Conservation (phyloP, 2,113 vertebrate species). For the Silurus meridionalis region DNA sequence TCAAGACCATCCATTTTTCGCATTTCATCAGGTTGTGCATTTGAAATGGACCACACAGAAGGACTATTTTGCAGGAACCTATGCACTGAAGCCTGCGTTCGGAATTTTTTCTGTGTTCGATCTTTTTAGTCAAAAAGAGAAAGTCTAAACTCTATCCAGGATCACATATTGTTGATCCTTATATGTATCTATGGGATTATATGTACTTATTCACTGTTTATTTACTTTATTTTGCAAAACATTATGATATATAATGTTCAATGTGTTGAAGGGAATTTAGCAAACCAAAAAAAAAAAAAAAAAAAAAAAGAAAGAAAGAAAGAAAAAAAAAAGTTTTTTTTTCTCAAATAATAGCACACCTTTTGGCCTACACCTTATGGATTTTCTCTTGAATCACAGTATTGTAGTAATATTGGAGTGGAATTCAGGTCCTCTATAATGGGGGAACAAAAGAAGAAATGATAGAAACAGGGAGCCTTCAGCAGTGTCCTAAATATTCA, state of each 20-base stretch:
- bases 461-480: conserved; percentile 58
- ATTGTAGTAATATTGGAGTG: conserved; percentile 57
- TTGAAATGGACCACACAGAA: conserved; percentile 59
- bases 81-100: conserved; percentile 78
- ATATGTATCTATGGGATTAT: conserved; percentile 70
- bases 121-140: conserved; percentile 63
- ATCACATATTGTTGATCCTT: conserved; percentile 75
- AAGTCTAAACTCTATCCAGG: conserved; percentile 59
- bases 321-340: conserved; percentile 49
- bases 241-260: conserved; percentile 31
- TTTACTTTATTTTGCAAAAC: conserved; percentile 61
- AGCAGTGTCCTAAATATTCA: conserved; percentile 69
- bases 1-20: conserved; percentile 63
- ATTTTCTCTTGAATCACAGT: conserved; percentile 50
- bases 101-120: conserved; percentile 55
- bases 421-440: conserved; percentile 54
- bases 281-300: conserved; percentile 66
- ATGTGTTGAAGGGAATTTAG: conserved; percentile 65
- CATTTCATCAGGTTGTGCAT: conserved; percentile 60
- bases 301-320: too few relatives aligned
- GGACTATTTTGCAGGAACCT: conserved; percentile 73
- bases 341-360: conserved; percentile 59
- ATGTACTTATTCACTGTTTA: conserved; percentile 71
- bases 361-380: conserved; percentile 58
- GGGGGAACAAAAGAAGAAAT: conserved; percentile 52